Conservation (phyloP, 2,113 vertebrate genomes). For the Nicator chloris region DNA sequence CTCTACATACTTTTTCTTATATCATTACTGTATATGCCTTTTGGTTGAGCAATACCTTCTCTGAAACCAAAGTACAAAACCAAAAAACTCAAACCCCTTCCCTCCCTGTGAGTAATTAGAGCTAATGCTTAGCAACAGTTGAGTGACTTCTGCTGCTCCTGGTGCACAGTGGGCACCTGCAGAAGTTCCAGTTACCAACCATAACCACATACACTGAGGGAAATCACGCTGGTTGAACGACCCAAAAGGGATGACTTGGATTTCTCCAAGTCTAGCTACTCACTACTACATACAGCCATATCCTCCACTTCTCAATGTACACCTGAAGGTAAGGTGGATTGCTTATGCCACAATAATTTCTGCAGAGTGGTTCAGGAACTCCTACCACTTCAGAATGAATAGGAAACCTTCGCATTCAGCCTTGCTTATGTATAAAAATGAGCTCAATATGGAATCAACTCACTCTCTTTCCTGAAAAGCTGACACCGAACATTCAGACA, state of each 20-base stretch:
- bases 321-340: neutral
- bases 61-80: neutral
- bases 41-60: neutral
- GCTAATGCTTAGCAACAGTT: neutral
- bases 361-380: neutral
- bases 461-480: neutral
- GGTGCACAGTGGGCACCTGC: rapidly evolving
- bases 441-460: neutral
- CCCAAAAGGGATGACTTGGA: neutral
- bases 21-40: neutral
- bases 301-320: neutral
- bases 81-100: neutral
- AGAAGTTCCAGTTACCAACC: neutral
- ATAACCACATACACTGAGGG: neutral
- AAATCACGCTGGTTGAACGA: neutral
- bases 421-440: neutral
- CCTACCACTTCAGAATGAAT: neutral
- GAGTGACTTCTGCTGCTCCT: neutral
- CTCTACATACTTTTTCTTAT: neutral
- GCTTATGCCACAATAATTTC: neutral
- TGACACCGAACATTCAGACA: neutral
- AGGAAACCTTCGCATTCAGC: neutral
- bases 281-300: neutral
- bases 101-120: neutral
- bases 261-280: neutral